A percentile compares a stretch with the other conserved stretches of the same genome.
Conservation (phyloP, 2,113 vertebrate genomes). For the Rhinopomastus cyanomelas region DNA sequence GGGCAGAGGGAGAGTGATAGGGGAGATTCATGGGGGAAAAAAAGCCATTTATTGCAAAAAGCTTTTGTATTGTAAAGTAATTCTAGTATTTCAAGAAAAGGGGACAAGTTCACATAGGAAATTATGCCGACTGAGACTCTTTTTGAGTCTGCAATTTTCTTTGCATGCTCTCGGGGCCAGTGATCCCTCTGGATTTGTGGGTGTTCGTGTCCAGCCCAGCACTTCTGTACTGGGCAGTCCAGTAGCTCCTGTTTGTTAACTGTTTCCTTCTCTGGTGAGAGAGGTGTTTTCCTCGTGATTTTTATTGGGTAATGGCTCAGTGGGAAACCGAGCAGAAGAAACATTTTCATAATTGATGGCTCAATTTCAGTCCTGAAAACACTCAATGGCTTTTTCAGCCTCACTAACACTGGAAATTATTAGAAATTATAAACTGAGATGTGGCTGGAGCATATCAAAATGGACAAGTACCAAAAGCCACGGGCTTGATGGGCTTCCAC, state of each 20-base stretch:
- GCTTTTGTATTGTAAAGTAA: conserved; percentile 16
- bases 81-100: conserved; percentile 3
- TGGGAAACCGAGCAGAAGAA: conserved; percentile 68
- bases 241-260: conserved; percentile 32
- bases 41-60: not conserved
- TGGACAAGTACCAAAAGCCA: conserved; percentile 26
- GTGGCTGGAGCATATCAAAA: conserved; percentile 41
- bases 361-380: conserved; percentile 68
- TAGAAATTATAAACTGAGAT: conserved; percentile 69
- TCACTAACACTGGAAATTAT: conserved; percentile 67
- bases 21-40: not conserved
- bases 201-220: not conserved
- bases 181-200: conserved; percentile 35
- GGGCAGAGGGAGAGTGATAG: not conserved
- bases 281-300: conserved; percentile 38
- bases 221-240: not conserved
- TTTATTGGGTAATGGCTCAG: conserved; percentile 54
- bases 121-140: conserved; percentile 16
- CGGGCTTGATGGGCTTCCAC: not conserved
- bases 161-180: not conserved
- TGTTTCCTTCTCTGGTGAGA: conserved; percentile 19
- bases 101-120: not conserved
- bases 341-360: conserved; percentile 70
- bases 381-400: conserved; percentile 69
- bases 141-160: conserved; percentile 36